A percentile compares a stretch with the other conserved stretches of the same genome.
Evolutionary conservation across 1,140 invertebrate species (phyloP).

Genomic region (Dysdera silvatica): DNA sequence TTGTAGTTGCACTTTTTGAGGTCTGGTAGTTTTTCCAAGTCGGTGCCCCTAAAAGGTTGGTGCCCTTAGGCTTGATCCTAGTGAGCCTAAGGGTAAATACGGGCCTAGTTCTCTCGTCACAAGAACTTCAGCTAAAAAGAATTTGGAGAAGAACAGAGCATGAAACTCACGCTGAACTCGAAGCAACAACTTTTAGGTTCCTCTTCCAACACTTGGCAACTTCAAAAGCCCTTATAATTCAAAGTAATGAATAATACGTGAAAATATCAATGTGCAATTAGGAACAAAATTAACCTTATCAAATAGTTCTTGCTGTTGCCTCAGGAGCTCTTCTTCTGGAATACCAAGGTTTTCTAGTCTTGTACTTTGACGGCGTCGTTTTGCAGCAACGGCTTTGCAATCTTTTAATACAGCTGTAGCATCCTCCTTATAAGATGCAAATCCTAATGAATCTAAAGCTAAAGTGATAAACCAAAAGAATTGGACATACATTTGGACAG

Average conservation of each 20-base stretch:
- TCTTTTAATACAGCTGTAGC: slow-evolving; percentile 88
- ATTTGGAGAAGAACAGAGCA: too few species aligned
- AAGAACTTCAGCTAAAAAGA: too few species aligned
- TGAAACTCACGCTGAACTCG: too few species aligned
- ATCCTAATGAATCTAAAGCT: slow-evolving; percentile 87
- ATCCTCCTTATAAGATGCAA: slow-evolving; percentile 84
- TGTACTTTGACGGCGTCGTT: slow-evolving; percentile 84
- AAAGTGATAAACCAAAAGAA: slow-evolving; percentile 12
- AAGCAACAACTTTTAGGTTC: slow-evolving; percentile 1
- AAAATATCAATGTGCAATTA: not conserved
- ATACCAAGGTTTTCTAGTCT: slow-evolving; percentile 92
- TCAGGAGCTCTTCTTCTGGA: slow-evolving; percentile 91
- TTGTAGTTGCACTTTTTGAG: too few species aligned
- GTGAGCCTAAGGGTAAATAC: too few species aligned
- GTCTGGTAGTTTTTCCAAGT: too few species aligned
- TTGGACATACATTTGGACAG: not conserved
- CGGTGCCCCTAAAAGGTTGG: too few species aligned
- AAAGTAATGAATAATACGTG: not conserved
- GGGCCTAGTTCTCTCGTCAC: too few species aligned
- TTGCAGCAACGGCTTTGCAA: slow-evolving; percentile 92
- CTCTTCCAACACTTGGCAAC: not conserved
- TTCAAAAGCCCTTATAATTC: not conserved
- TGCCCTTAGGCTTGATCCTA: too few species aligned
- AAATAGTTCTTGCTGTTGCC: slow-evolving; percentile 97
- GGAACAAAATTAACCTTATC: slow-evolving; percentile 58